Evolutionary conservation across 2,888 invertebrate genomes (phyloP).

Genomic region (Beris morrisii): DNA sequence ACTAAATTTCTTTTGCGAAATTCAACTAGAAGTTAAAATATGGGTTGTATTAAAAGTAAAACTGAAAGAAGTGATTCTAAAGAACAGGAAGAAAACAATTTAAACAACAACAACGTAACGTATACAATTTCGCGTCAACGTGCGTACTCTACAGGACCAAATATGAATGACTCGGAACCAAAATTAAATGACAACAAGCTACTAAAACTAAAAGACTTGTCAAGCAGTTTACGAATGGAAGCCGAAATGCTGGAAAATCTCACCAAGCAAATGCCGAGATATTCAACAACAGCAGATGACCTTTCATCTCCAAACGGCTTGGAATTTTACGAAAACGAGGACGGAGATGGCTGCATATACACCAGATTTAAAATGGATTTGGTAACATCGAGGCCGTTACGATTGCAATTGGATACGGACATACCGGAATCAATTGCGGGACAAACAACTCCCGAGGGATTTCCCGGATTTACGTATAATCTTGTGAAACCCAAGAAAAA

Average conservation of each 20-base stretch:
- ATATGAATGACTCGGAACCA: background rate
- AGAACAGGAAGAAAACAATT: too few species aligned
- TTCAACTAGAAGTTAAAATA: background rate
- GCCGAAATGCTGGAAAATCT: slow-evolving; percentile 16
- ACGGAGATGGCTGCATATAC: background rate
- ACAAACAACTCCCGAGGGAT: slow-evolving; percentile 30
- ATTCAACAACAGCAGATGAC: slow-evolving; percentile 11
- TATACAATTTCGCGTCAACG: slow-evolving; percentile 9
- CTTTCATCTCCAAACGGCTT: background rate
- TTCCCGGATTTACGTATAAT: slow-evolving; percentile 21
- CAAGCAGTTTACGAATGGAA: slow-evolving; percentile 24
- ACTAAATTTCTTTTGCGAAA: too few species aligned
- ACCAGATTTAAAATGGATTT: slow-evolving; percentile 20
- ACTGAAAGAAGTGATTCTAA: too few species aligned
- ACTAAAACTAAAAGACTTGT: background rate
- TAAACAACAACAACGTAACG: background rate
- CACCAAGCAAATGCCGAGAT: slow-evolving; percentile 16
- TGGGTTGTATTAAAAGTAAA: slow-evolving; percentile 17
- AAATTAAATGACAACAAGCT: slow-evolving; percentile 18
- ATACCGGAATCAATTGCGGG: slow-evolving; percentile 24
- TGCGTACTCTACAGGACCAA: background rate
- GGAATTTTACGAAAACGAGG: background rate
- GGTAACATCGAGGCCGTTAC: slow-evolving; percentile 4
- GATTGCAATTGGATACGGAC: slow-evolving; percentile 11
- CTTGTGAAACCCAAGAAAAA: background rate